Conservation (phyloP, 2,888 invertebrate species). For the Mayetiola destructor region DNA sequence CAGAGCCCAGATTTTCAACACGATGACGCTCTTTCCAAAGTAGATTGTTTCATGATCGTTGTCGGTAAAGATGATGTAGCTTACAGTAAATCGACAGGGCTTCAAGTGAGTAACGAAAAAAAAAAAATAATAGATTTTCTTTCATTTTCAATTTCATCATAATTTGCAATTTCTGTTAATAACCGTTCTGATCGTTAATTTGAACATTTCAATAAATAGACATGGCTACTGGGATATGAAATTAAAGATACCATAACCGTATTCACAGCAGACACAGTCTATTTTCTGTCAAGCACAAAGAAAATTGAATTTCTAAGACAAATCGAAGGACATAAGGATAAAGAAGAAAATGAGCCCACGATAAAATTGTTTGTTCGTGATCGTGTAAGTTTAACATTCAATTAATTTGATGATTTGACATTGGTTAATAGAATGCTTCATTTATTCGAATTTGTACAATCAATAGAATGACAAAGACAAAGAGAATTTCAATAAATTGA, state of each 20-base stretch:
- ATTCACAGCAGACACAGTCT: conserved; percentile 68
- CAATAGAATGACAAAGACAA: conserved; percentile 79
- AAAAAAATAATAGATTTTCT: neutral
- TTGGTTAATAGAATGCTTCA: neutral
- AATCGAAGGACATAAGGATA: conserved; percentile 69
- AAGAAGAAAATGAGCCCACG: conserved; percentile 72
- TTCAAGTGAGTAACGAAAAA: conserved; percentile 70
- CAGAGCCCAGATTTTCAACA: conserved; percentile 46
- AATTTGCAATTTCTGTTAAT: conserved; percentile 7
- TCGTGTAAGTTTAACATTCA: conserved; percentile 44
- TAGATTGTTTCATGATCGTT: conserved; percentile 80
- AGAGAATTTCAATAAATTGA: conserved; percentile 65
- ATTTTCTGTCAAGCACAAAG: conserved; percentile 91
- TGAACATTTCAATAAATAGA: conserved; percentile 39
- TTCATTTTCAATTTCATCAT: neutral
- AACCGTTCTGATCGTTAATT: conserved; percentile 18
- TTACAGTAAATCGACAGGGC: conserved; percentile 90
- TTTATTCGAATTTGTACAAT: conserved; percentile 6
- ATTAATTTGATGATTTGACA: conserved; percentile 23
- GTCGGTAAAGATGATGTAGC: conserved; percentile 83
- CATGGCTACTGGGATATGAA: conserved; percentile 95
- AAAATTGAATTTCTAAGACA: conserved; percentile 93
- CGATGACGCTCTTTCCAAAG: conserved; percentile 64
- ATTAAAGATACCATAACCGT: conserved; percentile 91
- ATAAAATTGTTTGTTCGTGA: conserved; percentile 79